Conservation (phyloP, 2,797 vertebrate species). For the Columba guinea region DNA sequence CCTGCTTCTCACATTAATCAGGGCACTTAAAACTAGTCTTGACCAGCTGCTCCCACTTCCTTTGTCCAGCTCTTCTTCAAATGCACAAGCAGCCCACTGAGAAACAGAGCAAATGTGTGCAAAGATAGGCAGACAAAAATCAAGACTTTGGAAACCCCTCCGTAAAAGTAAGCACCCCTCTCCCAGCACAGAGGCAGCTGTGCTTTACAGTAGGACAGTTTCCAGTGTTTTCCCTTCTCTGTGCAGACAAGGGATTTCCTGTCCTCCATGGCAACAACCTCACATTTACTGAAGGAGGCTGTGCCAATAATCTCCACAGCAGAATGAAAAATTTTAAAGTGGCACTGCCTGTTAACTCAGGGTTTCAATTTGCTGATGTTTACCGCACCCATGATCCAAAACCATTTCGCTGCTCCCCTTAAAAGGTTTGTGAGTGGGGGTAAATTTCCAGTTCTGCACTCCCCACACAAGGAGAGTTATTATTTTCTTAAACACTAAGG, state of each 20-base stretch:
- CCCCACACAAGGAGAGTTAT: rapidly evolving
- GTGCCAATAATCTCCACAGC: conserved; percentile 48
- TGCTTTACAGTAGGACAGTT: conserved; percentile 50
- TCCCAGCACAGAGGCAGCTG: conserved; percentile 35
- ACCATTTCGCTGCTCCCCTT: background rate
- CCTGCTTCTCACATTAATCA: conserved; percentile 17
- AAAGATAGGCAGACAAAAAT: background rate
- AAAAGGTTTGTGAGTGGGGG: background rate
- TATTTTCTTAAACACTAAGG: background rate
- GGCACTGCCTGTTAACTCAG: background rate
- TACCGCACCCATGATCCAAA: background rate
- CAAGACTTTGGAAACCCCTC: conserved; percentile 22
- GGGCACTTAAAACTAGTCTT: conserved; percentile 16
- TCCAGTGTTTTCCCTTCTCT: conserved; percentile 49
- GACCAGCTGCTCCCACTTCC: background rate
- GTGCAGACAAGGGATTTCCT: conserved; percentile 69
- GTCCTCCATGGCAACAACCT: conserved; percentile 61
- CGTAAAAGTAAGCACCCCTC: background rate
- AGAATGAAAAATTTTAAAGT: conserved; percentile 56
- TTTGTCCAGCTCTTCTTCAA: conserved; percentile 4
- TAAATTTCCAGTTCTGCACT: background rate
- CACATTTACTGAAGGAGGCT: conserved; percentile 23
- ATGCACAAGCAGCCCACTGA: background rate
- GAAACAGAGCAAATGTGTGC: background rate
- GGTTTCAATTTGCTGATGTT: background rate